Conservation (phyloP, 2,797 vertebrate species). For the Ciconia nigra region DNA sequence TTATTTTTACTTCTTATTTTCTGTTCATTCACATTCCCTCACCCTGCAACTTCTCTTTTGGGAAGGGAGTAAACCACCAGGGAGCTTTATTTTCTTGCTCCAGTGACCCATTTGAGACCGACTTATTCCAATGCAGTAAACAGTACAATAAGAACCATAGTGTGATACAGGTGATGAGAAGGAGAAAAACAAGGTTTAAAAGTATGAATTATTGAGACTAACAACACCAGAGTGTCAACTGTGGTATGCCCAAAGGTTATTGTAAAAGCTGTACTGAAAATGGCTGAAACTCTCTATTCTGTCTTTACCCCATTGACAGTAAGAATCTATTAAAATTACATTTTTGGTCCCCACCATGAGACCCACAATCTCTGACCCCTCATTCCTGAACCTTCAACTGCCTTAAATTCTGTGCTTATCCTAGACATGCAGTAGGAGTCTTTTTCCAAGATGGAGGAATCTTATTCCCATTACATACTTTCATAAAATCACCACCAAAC, state of each 20-base stretch:
- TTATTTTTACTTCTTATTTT: background rate
- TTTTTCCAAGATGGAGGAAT: background rate
- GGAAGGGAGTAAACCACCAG: background rate
- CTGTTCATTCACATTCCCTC: background rate
- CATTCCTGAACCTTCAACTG: background rate
- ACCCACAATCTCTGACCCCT: background rate
- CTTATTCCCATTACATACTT: background rate
- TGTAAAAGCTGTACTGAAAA: background rate
- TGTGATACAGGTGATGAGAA: background rate
- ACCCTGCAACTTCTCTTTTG: background rate
- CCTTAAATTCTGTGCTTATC: background rate
- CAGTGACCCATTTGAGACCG: background rate
- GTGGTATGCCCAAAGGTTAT: background rate
- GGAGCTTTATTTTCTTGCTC: background rate
- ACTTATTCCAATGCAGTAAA: background rate
- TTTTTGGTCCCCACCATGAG: background rate
- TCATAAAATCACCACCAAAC: background rate
- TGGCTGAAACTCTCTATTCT: background rate
- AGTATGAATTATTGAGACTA: background rate
- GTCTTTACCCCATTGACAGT: background rate
- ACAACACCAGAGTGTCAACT: background rate
- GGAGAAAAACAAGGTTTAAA: background rate
- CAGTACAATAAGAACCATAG: background rate
- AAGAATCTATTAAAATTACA: background rate
- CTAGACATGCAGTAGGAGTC: background rate